Evolutionary conservation across 2,888 invertebrate genomes (phyloP).

Genomic region (Nowickia ferox): DNA sequence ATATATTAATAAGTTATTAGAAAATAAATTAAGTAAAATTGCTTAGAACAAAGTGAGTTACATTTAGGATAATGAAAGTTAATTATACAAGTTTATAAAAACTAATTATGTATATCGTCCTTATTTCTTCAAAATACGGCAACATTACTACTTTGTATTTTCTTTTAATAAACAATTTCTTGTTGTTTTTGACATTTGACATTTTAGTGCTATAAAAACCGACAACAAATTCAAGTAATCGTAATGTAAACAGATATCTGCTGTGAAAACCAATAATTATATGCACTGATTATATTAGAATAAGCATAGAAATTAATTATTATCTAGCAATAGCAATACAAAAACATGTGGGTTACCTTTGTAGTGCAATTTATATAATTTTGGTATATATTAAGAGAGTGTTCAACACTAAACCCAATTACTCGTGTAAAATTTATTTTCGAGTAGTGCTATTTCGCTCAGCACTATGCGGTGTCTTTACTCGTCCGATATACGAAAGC

Average conservation of each 20-base stretch:
- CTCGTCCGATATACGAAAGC: conserved; percentile 64
- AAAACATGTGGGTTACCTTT: background rate
- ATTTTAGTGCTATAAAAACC: conserved; percentile 59
- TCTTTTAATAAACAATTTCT: conserved; percentile 47
- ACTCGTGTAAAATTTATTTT: conserved; percentile 7
- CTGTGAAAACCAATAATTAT: background rate
- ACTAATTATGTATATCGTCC: background rate
- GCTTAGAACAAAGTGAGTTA: background rate
- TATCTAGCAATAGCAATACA: too few relatives aligned
- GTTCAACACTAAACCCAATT: background rate
- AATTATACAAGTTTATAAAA: background rate
- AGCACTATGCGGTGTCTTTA: conserved; percentile 68
- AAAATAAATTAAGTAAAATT: background rate
- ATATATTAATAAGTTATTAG: background rate
- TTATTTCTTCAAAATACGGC: conserved; percentile 38
- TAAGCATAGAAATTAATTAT: background rate
- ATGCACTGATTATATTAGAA: background rate
- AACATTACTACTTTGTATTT: conserved; percentile 39
- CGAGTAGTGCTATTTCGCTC: conserved; percentile 31
- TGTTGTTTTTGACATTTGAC: conserved; percentile 66
- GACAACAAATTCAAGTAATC: conserved; percentile 36
- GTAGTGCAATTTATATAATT: background rate
- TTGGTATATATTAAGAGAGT: background rate
- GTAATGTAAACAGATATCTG: background rate
- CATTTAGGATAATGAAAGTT: background rate